Evolutionary conservation across 2,113 vertebrate genomes (phyloP).

Genomic region (Entomyzon cyanotis): DNA sequence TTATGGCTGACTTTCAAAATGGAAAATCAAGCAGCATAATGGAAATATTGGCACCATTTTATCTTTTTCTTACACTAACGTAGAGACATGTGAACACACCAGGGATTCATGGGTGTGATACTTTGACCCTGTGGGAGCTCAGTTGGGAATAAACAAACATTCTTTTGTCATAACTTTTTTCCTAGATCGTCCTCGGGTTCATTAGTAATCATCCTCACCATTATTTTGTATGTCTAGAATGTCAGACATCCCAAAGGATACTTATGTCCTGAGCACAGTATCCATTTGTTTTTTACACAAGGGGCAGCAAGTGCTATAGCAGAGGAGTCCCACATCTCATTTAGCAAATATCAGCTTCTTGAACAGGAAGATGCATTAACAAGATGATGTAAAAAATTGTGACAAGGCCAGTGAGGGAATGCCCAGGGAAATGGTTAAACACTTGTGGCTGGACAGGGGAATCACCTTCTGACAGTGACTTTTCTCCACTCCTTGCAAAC

Average conservation of each 20-base stretch:
- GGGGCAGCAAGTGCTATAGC: neutral
- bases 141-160: neutral
- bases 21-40: conserved; percentile 15
- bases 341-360: neutral
- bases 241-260: neutral
- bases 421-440: neutral
- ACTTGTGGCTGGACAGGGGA: neutral
- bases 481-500: neutral
- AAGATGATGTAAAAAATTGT: neutral
- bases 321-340: neutral
- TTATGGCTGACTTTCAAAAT: conserved; percentile 44
- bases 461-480: neutral
- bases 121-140: neutral
- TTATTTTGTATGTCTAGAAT: conserved; percentile 11
- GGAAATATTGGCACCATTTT: conserved; percentile 36
- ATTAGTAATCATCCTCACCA: neutral
- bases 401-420: neutral
- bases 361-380: neutral
- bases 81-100: neutral
- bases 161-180: neutral
- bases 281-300: neutral
- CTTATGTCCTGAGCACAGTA: neutral
- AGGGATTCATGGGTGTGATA: neutral
- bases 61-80: neutral
- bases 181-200: neutral